Evolutionary conservation across 2,113 vertebrate species (phyloP).

Genomic region (Perccottus glenii): DNA sequence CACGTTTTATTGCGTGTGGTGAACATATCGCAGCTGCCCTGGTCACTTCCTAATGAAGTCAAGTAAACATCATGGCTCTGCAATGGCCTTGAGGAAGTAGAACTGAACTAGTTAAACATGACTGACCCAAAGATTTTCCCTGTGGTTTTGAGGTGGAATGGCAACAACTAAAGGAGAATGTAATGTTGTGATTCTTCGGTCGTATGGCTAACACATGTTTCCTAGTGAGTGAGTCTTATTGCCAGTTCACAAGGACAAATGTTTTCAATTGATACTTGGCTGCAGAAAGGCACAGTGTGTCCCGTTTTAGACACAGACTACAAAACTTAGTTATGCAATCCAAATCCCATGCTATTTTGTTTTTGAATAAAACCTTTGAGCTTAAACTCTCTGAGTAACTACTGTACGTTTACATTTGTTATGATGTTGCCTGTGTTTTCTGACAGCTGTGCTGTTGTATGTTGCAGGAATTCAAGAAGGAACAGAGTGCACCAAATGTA

Average conservation of each 20-base stretch:
- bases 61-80: constrained; percentile 48
- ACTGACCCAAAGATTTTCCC: constrained; percentile 15
- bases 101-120: constrained; percentile 10
- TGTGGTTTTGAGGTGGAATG: constrained; percentile 9
- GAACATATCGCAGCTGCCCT: constrained; percentile 38
- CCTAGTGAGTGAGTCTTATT: constrained; percentile 21
- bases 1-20: constrained; percentile 22
- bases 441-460: constrained; percentile 56
- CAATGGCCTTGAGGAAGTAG: constrained; percentile 8
- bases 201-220: constrained; percentile 63
- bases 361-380: constrained; percentile 23
- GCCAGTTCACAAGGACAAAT: constrained; percentile 40
- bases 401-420: neutral
- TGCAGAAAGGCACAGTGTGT: constrained; percentile 40
- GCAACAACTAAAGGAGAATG: constrained; percentile 20
- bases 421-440: constrained; percentile 1
- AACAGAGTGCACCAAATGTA: constrained; percentile 96
- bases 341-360: constrained; percentile 9
- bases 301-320: constrained; percentile 28
- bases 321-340: constrained; percentile 41
- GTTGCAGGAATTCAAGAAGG: constrained; percentile 97
- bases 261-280: constrained; percentile 59
- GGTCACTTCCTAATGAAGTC: constrained; percentile 35
- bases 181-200: constrained; percentile 23
- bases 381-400: neutral